Evolutionary conservation across 1,140 invertebrate species (phyloP), one percentile per base, ranked within the genome.

Genomic region (Lysiphlebus fabarum): DNA sequence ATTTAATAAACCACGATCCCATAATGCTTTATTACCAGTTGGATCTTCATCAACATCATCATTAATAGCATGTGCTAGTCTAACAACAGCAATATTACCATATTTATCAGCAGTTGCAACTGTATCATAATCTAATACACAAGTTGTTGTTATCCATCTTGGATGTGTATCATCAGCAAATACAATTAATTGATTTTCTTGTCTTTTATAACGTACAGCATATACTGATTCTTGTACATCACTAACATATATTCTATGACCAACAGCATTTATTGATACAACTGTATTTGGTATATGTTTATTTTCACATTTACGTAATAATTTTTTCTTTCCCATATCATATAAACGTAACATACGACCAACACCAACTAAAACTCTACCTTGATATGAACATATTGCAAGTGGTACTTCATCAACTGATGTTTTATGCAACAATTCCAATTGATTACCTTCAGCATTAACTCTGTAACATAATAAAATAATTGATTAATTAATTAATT

Each of bases 11-110:
- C 96, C 97, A 75, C 97, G 85, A 78, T 99, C 97, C 97, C 97
- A 99, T 0, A 99, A 78, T 3, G 96, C 93, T 79, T 98, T 98
- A 65, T 96, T 96, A 12, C 96, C 97, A 0, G 96, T 99, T 0
- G 97, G 97, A 83, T 99, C 97, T 81, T 99, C 96, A 71, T 99
- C 96, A 0, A 99, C 94, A 71, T 99, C 96, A 79, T 99, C 97
- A 33, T 88, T 93, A 0, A 96, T 89, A 61, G 93, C 93, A 51
- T 87, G 85, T 1, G 96, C 92, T 37, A 99, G 75, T 14, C 97
- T 83, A 73, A 98, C 89, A 62, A 98, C 86, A 56, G 90, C 86
- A 63, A 99, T 85, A 73, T 98, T 99, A n/a, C 97, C 98, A 85
- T 99, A 99, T 78, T 99, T 99, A 76, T 99, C 98, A 4, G 93